Evolutionary conservation across 2,113 vertebrate genomes (phyloP).

Genomic region (Eonycteris spelaea): DNA sequence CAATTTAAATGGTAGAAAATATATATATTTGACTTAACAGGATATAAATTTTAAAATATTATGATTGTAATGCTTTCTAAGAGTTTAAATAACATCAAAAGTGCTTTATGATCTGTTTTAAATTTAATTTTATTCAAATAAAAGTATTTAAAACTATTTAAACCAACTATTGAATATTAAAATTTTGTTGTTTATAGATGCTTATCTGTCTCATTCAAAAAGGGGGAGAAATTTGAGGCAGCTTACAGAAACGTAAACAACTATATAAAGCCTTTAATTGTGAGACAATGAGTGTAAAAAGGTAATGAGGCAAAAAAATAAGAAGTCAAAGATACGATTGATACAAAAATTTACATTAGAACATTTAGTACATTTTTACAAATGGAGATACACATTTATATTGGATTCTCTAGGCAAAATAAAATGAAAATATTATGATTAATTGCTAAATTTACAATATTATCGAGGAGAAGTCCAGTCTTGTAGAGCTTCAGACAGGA

Average conservation of each 20-base stretch:
- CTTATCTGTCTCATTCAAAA: background rate
- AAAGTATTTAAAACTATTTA: background rate
- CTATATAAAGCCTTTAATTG: background rate
- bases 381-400: background rate
- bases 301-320: background rate
- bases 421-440: background rate
- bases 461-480: background rate
- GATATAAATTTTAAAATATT: background rate
- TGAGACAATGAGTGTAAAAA: background rate
- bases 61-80: conserved; percentile 22
- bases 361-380: background rate
- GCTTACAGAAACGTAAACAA: background rate
- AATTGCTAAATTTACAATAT: background rate
- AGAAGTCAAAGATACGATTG: background rate
- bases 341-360: background rate
- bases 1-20: background rate
- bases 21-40: background rate
- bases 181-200: background rate
- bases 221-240: background rate
- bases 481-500: background rate
- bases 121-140: background rate
- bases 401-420: background rate
- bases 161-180: background rate
- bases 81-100: background rate
- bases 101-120: conserved; percentile 30